A percentile compares a stretch with the other conserved stretches of the same genome.
Evolutionary conservation across 2,888 invertebrate genomes (phyloP).

Genomic region (Harpagoxenus sublaevis): DNA sequence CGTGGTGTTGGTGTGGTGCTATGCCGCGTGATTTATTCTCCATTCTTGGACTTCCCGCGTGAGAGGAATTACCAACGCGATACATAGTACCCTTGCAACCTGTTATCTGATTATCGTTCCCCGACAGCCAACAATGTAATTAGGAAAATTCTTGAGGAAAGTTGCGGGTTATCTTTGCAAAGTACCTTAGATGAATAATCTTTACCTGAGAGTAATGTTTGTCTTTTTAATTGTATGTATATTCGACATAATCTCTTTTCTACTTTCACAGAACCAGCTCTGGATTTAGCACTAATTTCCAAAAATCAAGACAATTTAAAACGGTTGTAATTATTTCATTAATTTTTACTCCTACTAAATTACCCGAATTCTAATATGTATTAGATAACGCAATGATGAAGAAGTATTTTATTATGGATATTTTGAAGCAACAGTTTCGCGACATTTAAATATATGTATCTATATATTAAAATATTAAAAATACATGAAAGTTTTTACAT

Average conservation of each 20-base stretch:
- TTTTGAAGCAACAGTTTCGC: neutral
- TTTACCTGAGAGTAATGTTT: neutral
- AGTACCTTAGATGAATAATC: neutral
- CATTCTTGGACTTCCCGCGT: slow-evolving; percentile 55
- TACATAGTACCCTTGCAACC: slow-evolving; percentile 25
- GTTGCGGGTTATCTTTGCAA: slow-evolving; percentile 1
- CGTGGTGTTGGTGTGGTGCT: neutral
- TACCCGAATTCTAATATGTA: neutral
- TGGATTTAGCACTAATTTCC: neutral
- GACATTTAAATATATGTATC: neutral
- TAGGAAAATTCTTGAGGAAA: slow-evolving; percentile 29
- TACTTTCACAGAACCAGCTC: neutral
- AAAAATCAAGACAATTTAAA: neutral
- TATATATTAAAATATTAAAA: neutral
- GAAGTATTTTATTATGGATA: neutral
- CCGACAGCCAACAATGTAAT: slow-evolving; percentile 49
- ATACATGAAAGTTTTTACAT: neutral
- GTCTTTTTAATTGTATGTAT: slow-evolving; percentile 1
- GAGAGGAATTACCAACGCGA: slow-evolving; percentile 56
- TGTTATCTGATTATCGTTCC: slow-evolving; percentile 54
- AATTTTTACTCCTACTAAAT: neutral
- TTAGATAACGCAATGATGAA: neutral
- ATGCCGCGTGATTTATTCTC: slow-evolving; percentile 63
- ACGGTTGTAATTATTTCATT: neutral
- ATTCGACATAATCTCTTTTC: neutral